These are phyloP conservation scores for Melangyna quadrimaculata DNA, from an alignment of 2,888 invertebrate species.

Conservation along the genomic window DNA sequence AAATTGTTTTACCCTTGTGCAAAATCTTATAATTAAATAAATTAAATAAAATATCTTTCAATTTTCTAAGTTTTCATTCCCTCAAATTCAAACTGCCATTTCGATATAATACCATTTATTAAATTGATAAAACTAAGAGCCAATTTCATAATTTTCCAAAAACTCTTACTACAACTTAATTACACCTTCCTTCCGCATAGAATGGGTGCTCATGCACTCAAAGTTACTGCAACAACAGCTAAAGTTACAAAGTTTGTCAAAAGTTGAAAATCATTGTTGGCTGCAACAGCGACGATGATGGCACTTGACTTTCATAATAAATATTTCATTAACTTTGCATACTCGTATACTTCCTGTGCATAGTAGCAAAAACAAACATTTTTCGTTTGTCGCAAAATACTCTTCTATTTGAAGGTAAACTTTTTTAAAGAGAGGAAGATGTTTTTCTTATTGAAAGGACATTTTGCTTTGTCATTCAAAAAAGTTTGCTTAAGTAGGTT, in stretches of 20 bases:
- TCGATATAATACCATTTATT: background rate
- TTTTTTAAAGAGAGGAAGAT: background rate
- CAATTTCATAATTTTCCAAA: background rate
- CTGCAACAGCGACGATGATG: background rate
- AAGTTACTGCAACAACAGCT: constrained; percentile 1
- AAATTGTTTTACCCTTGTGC: no score
- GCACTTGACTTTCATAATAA: constrained; percentile 37
- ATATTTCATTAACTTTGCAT: constrained; percentile 15
- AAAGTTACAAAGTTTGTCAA: constrained; percentile 11
- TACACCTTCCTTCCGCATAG: background rate
- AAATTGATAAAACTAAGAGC: background rate
- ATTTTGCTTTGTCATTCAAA: background rate
- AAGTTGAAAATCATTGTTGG: constrained; percentile 23
- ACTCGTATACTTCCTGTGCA: no score
- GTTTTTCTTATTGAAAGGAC: background rate
- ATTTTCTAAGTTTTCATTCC: background rate
- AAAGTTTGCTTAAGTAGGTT: background rate
- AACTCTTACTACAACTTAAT: background rate
- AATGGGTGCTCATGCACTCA: background rate
- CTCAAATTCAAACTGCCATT: background rate
- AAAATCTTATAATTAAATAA: no score
- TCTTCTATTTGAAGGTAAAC: background rate
- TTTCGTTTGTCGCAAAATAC: background rate
- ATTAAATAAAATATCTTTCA: no score
- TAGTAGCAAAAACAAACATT: background rate